Base-by-base conservation (phyloP, 2,888 invertebrate species). In the Arge pagana region DNA sequence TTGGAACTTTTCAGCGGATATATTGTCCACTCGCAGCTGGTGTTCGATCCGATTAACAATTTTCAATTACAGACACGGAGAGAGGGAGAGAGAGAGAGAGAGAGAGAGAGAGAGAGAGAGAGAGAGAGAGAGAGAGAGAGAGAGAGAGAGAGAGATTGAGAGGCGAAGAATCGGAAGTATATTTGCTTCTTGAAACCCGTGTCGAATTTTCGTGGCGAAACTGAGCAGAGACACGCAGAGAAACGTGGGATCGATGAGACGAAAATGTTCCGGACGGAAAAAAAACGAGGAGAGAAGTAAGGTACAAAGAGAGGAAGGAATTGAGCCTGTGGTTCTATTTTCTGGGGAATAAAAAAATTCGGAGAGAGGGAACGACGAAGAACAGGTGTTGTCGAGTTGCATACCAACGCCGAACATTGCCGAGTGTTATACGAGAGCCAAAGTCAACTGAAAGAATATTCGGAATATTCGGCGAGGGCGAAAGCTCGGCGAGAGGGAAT, bases 341-440 rank as follows among this genome's bases (percentile, higher is more conserved):
- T n/a, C n/a, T 2, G 7, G n/a, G 11, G 18, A 10, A 16, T 10
- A 42, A 10, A 8, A 6, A 42, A 16, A 40, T 5, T 4, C 19
- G 4, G n/a, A 4, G 30, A 42, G 18, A 30, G n/a, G 18, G 42
- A 26, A 16, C 30, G 19, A 50, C 24, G 26, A 13, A 15, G 41
- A 55, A 36, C 52, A 52, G 51, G 36, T 23, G 41, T 37, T 49
- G 42, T 33, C 51, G 51, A 55, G 50, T 48, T 37, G 33, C 40
- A 23, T 36, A 30, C 21, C 41, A 10, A 36, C 33, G 23, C 45
- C 50, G 48, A 48, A 6, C 35, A 13, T 39, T n/a, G n/a, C n/a
- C n/a, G n/a, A n/a, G n/a, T n/a, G n/a, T n/a, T n/a, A n/a, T n/a
- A n/a, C n/a, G n/a, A n/a, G n/a, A n/a, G n/a, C n/a, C n/a, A n/a